Evolutionary conservation across 2,113 vertebrate genomes (phyloP), one percentile per base, ranked within the genome.

Genomic region (Acanthochromis polyacanthus): DNA sequence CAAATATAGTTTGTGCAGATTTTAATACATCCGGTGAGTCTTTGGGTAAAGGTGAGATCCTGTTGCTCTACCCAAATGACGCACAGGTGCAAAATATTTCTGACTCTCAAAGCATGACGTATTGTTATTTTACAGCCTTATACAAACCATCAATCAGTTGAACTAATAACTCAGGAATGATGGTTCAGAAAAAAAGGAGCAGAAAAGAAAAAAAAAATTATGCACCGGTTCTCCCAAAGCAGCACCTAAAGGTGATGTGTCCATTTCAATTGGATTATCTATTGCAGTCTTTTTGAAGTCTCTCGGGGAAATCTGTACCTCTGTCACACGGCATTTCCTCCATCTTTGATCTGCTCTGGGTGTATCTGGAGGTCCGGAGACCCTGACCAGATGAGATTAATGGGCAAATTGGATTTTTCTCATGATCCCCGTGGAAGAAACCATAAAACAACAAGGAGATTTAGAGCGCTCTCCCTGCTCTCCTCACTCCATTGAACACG

Each of bases 321-420:
- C 84, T 92, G 93, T 94, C 92, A 83, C 76, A 50, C n/a, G 5
- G 40, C 1, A 84, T 94, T 92, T 92, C 84, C 89, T 83, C 70
- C 36, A 89, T 78, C 93, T 94, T 95, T 95, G 92, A 94, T 94
- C 93, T 83, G 65, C n/a, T 46, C 60, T 56, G 28, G 68, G 84
- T 84, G 85, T 48, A 83, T 88, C 43, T 75, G 78, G 76, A 88
- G 86, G 79, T 84, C 87, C 75, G 38, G 58, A 75, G 83, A 84
- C 71, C 58, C 85, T 48, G 85, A 86, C 55, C 87, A 89, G 71
- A 92, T 83, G 74, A 90, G 91, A 92, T 91, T 91, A 92, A 88
- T 88, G 82, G 59, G 43, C 79, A 85, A 89, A 90, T 90, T 88
- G 88, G 88, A 92, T 85, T 91, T 82, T 71, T 82, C 85, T 62